These are phyloP conservation scores for Ophraella communa DNA, from an alignment of 2,888 invertebrate genomes.

Conservation along the genomic window DNA sequence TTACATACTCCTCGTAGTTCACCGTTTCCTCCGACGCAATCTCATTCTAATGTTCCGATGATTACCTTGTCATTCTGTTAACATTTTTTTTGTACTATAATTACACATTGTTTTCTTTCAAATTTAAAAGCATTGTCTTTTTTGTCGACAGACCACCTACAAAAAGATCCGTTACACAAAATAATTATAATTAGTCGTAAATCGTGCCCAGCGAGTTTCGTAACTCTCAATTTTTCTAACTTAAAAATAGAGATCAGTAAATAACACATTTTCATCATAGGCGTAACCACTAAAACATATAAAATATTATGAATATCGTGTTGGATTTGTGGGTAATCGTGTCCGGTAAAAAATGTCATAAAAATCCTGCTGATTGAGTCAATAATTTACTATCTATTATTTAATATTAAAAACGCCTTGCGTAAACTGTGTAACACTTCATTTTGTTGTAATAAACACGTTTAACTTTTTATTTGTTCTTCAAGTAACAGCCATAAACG, in stretches of 20 bases:
- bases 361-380: too few species aligned
- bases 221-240: background rate
- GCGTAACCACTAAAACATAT: background rate
- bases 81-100: background rate
- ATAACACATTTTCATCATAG: background rate
- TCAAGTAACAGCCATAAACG: background rate
- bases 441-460: background rate
- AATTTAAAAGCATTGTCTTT: background rate
- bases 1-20: background rate
- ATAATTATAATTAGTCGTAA: background rate
- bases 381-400: too few species aligned
- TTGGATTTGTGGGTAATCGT: too few species aligned
- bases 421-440: background rate
- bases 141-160: background rate
- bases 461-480: background rate
- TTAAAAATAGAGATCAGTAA: background rate
- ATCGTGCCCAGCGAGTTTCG: background rate
- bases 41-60: background rate
- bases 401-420: background rate
- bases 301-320: too few species aligned
- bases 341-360: too few species aligned
- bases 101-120: background rate
- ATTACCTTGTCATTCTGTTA: background rate
- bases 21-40: background rate
- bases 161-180: constrained; percentile 3